These are phyloP conservation scores for Caerostris extrusa DNA, from an alignment of 1,140 invertebrate species.

Conservation along the genomic window DNA sequence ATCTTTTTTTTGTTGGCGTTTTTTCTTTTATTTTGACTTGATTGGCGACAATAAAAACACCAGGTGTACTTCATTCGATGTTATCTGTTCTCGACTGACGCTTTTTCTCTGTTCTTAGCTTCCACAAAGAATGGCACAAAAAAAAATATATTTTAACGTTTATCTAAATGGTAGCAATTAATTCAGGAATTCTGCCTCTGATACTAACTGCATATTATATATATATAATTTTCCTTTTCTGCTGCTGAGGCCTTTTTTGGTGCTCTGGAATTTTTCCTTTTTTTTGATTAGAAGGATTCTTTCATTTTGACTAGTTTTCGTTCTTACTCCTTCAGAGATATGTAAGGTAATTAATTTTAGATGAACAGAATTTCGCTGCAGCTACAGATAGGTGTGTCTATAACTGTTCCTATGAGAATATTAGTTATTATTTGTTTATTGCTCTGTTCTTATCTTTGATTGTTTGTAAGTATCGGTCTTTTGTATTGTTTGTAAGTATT, in stretches of 20 bases:
- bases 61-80: slow-evolving; percentile 5
- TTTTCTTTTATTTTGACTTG: neutral
- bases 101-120: neutral
- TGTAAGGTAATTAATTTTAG: slow-evolving; percentile 1
- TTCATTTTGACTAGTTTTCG: neutral
- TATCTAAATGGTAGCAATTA: slow-evolving; percentile 48
- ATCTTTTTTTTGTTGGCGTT: neutral
- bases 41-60: slow-evolving; percentile 34
- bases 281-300: neutral
- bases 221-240: no score
- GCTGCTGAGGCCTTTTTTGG: neutral
- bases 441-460: no score
- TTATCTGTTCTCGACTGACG: neutral
- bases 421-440: no score
- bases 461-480: no score
- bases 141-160: slow-evolving; percentile 18
- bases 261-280: neutral
- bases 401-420: neutral
- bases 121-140: neutral
- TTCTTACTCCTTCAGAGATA: neutral
- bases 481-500: no score
- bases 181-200: slow-evolving; percentile 13
- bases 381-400: neutral
- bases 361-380: neutral
- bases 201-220: neutral